These are phyloP conservation scores for Tragelaphus scriptus DNA, from an alignment of 2,113 vertebrate genomes.

Conservation along the genomic window DNA sequence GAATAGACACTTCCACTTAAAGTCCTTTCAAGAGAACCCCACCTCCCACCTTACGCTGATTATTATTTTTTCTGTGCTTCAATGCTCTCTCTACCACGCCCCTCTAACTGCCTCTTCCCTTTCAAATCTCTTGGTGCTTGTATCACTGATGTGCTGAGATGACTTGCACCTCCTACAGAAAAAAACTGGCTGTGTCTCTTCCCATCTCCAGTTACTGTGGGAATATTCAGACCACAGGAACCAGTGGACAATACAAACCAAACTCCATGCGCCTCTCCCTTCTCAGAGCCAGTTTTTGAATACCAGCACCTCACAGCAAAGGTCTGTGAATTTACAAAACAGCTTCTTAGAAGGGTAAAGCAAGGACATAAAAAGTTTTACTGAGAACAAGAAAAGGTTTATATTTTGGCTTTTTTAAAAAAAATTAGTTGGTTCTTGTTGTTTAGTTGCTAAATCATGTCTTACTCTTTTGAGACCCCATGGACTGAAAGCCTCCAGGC, in stretches of 20 bases:
- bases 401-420: background rate
- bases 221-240: background rate
- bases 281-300: background rate
- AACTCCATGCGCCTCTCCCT: background rate
- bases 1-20: background rate
- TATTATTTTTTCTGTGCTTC: background rate
- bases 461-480: background rate
- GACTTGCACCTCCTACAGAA: background rate
- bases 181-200: background rate
- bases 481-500: background rate
- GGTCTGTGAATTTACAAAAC: background rate
- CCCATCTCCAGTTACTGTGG: fast-evolving
- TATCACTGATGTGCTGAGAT: background rate
- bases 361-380: background rate
- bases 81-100: background rate
- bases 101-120: background rate
- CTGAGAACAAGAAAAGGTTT: background rate
- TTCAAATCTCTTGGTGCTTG: background rate
- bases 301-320: background rate
- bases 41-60: background rate
- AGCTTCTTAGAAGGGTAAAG: background rate
- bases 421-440: background rate
- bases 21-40: background rate
- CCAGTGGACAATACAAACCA: background rate
- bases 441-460: background rate